phyloP scores from a whole-genome alignment of 64 coral and sea anemone species.

The Dendrophyllia cribrosa region DNA sequence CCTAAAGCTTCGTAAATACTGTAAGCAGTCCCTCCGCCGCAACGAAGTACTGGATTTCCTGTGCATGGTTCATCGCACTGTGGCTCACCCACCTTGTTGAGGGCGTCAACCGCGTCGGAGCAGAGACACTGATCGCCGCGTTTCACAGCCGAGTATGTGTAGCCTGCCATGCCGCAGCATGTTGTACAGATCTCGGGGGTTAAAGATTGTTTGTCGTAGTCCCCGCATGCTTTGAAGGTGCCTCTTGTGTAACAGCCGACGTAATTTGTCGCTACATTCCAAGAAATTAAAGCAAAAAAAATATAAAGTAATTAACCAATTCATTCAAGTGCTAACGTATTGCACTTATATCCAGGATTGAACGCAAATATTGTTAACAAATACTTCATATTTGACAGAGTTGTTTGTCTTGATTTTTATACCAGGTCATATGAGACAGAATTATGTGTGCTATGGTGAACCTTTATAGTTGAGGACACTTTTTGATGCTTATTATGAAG shows the following conservation, averaged over 20 bases:
- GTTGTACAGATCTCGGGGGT: conserved; percentile 77
- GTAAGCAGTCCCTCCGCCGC: conserved; percentile 69
- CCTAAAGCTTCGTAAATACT: conserved; percentile 65
- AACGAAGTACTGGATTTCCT: conserved; percentile 68
- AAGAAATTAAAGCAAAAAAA: not conserved
- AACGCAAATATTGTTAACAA: no score
- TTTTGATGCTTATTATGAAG: no score
- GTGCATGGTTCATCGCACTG: conserved; percentile 62
- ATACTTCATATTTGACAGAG: no score
- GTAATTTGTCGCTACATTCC: conserved; percentile 49
- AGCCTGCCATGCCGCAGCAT: conserved; percentile 58
- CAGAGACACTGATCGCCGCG: conserved; percentile 78
- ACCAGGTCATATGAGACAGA: no score
- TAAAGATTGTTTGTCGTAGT: conserved; percentile 33
- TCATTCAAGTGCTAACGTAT: no score
- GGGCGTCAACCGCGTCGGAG: not conserved
- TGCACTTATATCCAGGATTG: no score
- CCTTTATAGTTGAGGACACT: no score
- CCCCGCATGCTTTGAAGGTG: conserved; percentile 53
- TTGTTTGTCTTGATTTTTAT: no score
- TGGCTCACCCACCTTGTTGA: not conserved
- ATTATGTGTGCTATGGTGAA: no score
- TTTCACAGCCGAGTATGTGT: conserved; percentile 61
- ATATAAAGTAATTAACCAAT: no score
- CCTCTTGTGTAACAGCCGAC: conserved; percentile 64